A percentile compares a stretch with the other conserved stretches of the same genome.
Evolutionary conservation across 1,140 invertebrate species (phyloP).

Genomic region (Ceratina calcarata): DNA sequence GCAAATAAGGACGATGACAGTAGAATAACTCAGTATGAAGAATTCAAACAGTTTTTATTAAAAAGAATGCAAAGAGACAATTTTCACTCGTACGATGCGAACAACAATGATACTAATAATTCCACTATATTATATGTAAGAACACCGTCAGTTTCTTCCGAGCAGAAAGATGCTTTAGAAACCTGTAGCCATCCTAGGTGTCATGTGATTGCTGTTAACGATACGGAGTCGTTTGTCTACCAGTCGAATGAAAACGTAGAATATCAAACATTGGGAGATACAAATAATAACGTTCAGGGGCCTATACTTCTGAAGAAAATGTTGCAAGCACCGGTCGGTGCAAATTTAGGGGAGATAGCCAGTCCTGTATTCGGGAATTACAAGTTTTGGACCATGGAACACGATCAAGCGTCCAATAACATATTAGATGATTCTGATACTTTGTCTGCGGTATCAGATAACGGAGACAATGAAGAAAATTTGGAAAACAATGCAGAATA

Average conservation of each 20-base stretch:
- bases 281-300: conserved; percentile 46
- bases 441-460: conserved; percentile 74
- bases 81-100: conserved; percentile 64
- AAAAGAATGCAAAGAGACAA: conserved; percentile 61
- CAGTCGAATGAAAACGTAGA: conserved; percentile 31
- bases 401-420: conserved; percentile 49
- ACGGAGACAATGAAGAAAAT: conserved; percentile 66
- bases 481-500: conserved; percentile 48
- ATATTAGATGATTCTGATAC: conserved; percentile 74
- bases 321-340: conserved; percentile 76
- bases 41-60: conserved; percentile 68
- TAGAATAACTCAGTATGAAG: conserved; percentile 67
- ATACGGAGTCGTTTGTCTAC: conserved; percentile 34
- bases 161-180: conserved; percentile 40
- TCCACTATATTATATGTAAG: conserved; percentile 63
- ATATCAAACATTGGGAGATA: conserved; percentile 52
- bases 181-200: conserved; percentile 24
- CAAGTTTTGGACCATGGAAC: conserved; percentile 54
- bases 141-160: conserved; percentile 49
- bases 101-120: conserved; percentile 61
- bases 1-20: conserved; percentile 64
- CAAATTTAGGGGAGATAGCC: conserved; percentile 73
- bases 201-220: conserved; percentile 36
- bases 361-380: conserved; percentile 63
- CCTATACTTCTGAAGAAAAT: conserved; percentile 74